These are phyloP conservation scores for Ahaetulla prasina DNA, from an alignment of 2,113 vertebrate genomes.

Conservation along the genomic window DNA sequence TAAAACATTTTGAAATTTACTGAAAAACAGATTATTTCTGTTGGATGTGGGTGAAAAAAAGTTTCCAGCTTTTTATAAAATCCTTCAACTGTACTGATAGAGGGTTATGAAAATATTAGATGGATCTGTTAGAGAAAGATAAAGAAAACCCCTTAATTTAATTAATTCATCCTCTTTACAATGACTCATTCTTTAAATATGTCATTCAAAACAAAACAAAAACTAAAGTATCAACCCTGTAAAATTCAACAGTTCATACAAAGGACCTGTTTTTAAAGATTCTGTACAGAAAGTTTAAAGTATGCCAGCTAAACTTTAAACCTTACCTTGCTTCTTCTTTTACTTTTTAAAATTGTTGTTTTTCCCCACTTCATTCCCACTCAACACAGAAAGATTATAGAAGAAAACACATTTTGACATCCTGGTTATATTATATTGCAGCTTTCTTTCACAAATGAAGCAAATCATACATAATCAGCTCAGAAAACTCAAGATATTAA, in stretches of 20 bases:
- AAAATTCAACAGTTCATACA: slow-evolving; percentile 41
- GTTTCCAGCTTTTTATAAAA: slow-evolving; percentile 44
- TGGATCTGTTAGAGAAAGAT: slow-evolving; percentile 50
- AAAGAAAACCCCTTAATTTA: slow-evolving; percentile 39
- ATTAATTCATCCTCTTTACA: slow-evolving; percentile 58
- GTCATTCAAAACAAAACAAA: slow-evolving; percentile 51
- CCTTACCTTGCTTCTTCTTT: slow-evolving; percentile 18
- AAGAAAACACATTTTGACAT: slow-evolving; percentile 52
- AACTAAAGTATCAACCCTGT: slow-evolving; percentile 43
- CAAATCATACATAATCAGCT: slow-evolving; percentile 51
- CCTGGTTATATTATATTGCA: slow-evolving; percentile 72
- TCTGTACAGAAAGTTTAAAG: slow-evolving; percentile 63
- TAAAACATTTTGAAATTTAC: not conserved
- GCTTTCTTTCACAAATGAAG: slow-evolving; percentile 58
- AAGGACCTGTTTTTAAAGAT: slow-evolving; percentile 44
- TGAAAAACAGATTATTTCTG: not conserved
- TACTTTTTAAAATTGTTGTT: not conserved
- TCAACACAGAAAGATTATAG: slow-evolving; percentile 41
- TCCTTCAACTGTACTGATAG: slow-evolving; percentile 24
- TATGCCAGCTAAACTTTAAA: slow-evolving; percentile 65
- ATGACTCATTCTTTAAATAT: slow-evolving; percentile 55
- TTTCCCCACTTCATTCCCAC: slow-evolving; percentile 14
- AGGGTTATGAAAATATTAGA: slow-evolving; percentile 40
- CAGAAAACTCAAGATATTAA: slow-evolving; percentile 49
- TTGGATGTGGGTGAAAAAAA: slow-evolving; percentile 54